phyloP scores from a whole-genome alignment of 2,888 invertebrate species.

The Lagria hirta region DNA sequence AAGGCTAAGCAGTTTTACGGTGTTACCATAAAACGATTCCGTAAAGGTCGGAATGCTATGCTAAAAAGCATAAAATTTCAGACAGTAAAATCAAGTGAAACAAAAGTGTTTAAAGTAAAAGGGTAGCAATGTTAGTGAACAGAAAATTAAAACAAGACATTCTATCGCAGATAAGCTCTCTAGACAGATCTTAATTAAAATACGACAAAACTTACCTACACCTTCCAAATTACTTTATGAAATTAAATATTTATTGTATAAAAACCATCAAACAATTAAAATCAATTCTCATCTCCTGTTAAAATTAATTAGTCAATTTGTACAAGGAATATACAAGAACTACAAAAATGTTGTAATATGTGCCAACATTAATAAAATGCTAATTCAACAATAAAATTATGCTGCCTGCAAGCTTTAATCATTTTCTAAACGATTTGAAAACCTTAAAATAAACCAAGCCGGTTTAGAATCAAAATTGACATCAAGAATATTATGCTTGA shows the following conservation, averaged over 20 bases:
- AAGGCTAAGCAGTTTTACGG: slow-evolving; percentile 12
- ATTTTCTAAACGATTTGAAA: too few species aligned
- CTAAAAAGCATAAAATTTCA: slow-evolving; percentile 28
- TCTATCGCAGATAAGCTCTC: slow-evolving; percentile 43
- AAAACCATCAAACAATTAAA: too few species aligned
- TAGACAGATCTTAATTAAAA: slow-evolving; percentile 49
- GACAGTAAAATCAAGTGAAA: slow-evolving; percentile 43
- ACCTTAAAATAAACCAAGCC: too few species aligned
- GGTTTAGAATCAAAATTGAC: too few species aligned
- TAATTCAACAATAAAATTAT: too few species aligned
- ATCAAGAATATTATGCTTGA: too few species aligned
- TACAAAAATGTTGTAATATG: too few species aligned
- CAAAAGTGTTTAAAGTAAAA: slow-evolving; percentile 44
- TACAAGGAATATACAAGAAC: too few species aligned
- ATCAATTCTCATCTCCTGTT: too few species aligned
- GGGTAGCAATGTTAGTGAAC: slow-evolving; percentile 48
- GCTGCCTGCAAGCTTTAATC: too few species aligned
- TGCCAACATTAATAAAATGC: too few species aligned
- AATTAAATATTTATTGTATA: slow-evolving; percentile 46
- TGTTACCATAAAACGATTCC: slow-evolving; percentile 22
- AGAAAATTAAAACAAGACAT: slow-evolving; percentile 49
- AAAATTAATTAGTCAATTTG: too few species aligned
- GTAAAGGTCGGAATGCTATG: slow-evolving; percentile 22
- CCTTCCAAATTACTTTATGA: slow-evolving; percentile 43
- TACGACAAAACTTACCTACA: slow-evolving; percentile 49